These are phyloP conservation scores for Pantelozetes paolii DNA, from an alignment of 2,888 invertebrate genomes.

Conservation along the genomic window DNA sequence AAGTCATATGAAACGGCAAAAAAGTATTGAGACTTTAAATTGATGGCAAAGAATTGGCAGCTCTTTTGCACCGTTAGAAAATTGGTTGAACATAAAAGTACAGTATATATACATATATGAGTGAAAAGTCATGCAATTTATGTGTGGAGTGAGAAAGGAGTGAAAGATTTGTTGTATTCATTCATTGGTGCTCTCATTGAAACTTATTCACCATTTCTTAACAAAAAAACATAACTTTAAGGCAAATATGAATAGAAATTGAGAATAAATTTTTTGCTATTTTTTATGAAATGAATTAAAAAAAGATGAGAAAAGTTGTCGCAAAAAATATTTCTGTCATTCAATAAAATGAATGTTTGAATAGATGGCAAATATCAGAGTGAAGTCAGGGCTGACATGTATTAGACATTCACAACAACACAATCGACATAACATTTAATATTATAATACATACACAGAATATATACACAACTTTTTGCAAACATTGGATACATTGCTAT, in stretches of 20 bases:
- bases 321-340: not conserved
- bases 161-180: not conserved
- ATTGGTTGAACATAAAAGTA: not conserved
- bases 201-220: not conserved
- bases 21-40: not conserved
- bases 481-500: not conserved
- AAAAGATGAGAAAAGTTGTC: not conserved
- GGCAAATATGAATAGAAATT: slow-evolving; percentile 20
- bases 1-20: not conserved
- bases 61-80: not conserved
- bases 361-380: not conserved
- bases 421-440: slow-evolving; percentile 2
- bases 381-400: not conserved
- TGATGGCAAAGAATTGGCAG: slow-evolving; percentile 11
- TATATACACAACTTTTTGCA: not conserved
- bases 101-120: not conserved
- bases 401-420: slow-evolving; percentile 16
- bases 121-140: too few relatives aligned
- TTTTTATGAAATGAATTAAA: not conserved
- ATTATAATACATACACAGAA: not conserved
- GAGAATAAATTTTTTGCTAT: not conserved
- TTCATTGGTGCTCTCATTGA: slow-evolving; percentile 2
- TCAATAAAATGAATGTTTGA: too few relatives aligned
- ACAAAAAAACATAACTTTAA: slow-evolving; percentile 19
- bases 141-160: not conserved